Evolutionary conservation across 2,797 vertebrate genomes (phyloP), one percentile per base, ranked within the genome.

Genomic region (Spheniscus humboldti): DNA sequence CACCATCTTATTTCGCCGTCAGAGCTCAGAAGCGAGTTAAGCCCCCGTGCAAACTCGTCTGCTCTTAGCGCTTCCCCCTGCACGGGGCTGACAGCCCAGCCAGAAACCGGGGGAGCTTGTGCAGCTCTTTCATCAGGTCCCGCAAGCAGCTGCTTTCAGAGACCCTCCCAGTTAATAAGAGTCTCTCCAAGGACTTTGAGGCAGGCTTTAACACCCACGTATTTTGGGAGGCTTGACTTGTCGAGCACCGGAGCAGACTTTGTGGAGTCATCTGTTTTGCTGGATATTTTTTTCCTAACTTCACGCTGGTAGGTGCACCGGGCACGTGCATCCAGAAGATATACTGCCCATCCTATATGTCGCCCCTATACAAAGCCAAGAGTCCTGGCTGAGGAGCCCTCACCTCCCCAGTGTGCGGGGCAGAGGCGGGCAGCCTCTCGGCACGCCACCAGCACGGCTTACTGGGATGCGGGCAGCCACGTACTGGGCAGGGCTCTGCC

Each of bases 1-100:
- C 56, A 92, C 90, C 41, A 50, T 67, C 69, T 94, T 94, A 85
- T 94, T 95, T 96, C 11, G 13, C 84, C 74, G 57, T 66, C 94
- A 81, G 90, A 72, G n/a, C 76, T 77, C 63, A 81, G 63, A 16
- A 87, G 37, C 1, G 1, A 86, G 52, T 47, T 76, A 83, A 60
- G 47, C 39, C 41, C 69, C 71, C 0, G 0, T 60, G 43, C 55
- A 63, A 71, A n/a, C 35, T 59, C 3, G 0, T 15, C 62, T 79
- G 45, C 52, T 72, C 16, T 33, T 55, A n/a, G 35, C 7, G 2
- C 11, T 77, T 69, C n/a, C 33, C 25, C 20, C 56, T 37, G 45
- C 62, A 22, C 0, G 0, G 31, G 73, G 53, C 45, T 27, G 30
- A 78, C 2, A 8, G 45, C 30, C 60, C 69, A 52, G 30, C 35